Evolutionary conservation across 2,113 vertebrate species (phyloP), one percentile per base, ranked within the genome.

Genomic region (Oophaga pumilio): DNA sequence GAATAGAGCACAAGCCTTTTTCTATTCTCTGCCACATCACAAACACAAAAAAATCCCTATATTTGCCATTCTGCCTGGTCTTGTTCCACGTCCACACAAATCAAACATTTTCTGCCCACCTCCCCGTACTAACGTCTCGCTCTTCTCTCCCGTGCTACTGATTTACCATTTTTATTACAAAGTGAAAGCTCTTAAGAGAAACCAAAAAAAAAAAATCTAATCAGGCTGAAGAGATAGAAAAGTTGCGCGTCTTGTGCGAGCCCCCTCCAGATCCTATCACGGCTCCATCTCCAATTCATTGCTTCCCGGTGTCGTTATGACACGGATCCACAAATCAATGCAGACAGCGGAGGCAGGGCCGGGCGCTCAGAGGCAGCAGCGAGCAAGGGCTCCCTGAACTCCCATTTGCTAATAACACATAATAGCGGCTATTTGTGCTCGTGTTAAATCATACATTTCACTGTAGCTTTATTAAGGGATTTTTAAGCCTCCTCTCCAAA

Each of bases 361-460:
- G 92, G 92, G 92, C 90, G 91, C 92, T 89, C 89, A 91, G 92
- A 90, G 93, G 92, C 84, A 93, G 93, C 92, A 95, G 92, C 94
- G 93, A 93, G 95, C 94, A 96, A 94, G 93, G 93, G 93, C 94
- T 96, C 94, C 94, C 92, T 53, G 53, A 91, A 90, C 92, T 91
- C 92, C 94, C 93, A 96, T 97, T 96, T 96, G 95, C 96, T 97
- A 96, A 97, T 97, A 96, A 95, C 95, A 96, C 95, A 95, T 96
- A 96, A 96, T 95, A 96, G 95, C 93, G 94, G 93, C 94, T 94
- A 96, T 97, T 96, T 95, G 95, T 91, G 93, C 94, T 93, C 73
- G 93, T 95, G 96, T 97, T 97, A 96, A 96, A 98, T 97, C 96
- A 96, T 95, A 96, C 93, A 94, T 94, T 94, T 94, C 93, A 92